phyloP scores from a whole-genome alignment of 2,797 vertebrate species.

The Lithobates pipiens region DNA sequence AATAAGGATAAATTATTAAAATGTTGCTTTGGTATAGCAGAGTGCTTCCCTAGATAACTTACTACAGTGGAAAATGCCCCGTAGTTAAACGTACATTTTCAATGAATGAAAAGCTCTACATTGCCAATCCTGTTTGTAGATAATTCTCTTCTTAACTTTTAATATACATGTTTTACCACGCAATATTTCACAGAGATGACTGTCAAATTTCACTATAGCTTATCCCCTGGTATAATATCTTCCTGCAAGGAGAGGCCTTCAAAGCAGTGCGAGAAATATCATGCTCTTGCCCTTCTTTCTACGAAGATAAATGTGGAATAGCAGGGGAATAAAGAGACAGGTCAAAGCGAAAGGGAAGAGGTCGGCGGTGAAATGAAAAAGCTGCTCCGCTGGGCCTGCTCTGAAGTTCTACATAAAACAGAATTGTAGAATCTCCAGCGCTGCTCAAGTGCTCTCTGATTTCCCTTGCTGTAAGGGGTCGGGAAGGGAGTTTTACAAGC shows the following conservation, averaged over 20 bases:
- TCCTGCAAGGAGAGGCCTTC: slow-evolving; percentile 61
- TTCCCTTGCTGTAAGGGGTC: slow-evolving; percentile 71
- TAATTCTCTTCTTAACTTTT: slow-evolving; percentile 65
- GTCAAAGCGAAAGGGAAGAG: slow-evolving; percentile 68
- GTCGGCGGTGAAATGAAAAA: slow-evolving; percentile 74
- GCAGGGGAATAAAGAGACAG: slow-evolving; percentile 69
- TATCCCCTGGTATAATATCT: background rate
- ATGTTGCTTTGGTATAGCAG: slow-evolving; percentile 16
- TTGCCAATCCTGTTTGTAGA: slow-evolving; percentile 52
- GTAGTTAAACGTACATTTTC: slow-evolving; percentile 48
- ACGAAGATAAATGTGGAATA: slow-evolving; percentile 66
- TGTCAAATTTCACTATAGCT: slow-evolving; percentile 51
- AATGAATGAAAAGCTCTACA: slow-evolving; percentile 40
- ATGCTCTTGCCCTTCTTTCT: slow-evolving; percentile 64
- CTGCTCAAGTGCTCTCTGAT: slow-evolving; percentile 68
- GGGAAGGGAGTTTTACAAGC: slow-evolving; percentile 67
- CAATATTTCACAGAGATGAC: slow-evolving; percentile 42
- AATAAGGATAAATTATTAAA: slow-evolving; percentile 47
- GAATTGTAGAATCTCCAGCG: slow-evolving; percentile 58
- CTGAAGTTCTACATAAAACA: slow-evolving; percentile 68
- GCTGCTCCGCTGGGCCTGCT: slow-evolving; percentile 67
- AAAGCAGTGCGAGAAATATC: slow-evolving; percentile 50
- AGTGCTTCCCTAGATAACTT: slow-evolving; percentile 18
- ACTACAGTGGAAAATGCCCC: slow-evolving; percentile 29
- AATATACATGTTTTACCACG: slow-evolving; percentile 52